A percentile compares a stretch with the other conserved stretches of the same genome.
phyloP scores from a whole-genome alignment of 2,113 vertebrate species.

The Plecotus auritus region DNA sequence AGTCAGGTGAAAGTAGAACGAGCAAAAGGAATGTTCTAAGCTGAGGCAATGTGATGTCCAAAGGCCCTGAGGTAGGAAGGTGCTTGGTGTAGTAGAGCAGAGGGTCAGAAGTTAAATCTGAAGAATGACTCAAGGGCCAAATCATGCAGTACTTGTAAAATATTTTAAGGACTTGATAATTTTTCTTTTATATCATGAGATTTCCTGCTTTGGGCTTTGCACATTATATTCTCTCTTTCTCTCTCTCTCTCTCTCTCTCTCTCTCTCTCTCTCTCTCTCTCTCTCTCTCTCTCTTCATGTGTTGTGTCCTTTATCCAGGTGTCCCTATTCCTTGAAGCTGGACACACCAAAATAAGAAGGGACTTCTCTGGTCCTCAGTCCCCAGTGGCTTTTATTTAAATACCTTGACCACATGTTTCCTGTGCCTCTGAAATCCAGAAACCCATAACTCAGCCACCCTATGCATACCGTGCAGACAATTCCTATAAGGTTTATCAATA shows the following conservation, averaged over 20 bases:
- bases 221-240: not conserved
- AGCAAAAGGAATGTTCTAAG: not conserved
- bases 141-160: not conserved
- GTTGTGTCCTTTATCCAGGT: not conserved
- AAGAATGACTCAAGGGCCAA: not conserved
- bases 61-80: not conserved
- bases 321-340: not conserved
- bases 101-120: not conserved
- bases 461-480: not conserved
- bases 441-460: not conserved
- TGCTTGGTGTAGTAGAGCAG: not conserved
- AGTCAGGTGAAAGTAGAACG: not conserved
- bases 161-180: not conserved
- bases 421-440: not conserved
- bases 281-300: not conserved
- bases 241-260: not conserved
- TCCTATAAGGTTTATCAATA: not conserved
- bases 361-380: not conserved
- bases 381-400: not conserved
- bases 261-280: not conserved
- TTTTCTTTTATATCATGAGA: not conserved
- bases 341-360: not conserved
- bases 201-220: not conserved
- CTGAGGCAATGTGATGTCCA: not conserved
- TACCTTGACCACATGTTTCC: not conserved